phyloP scores from a whole-genome alignment of 2,888 invertebrate species.

The Thecocarcelia acutangulata region DNA sequence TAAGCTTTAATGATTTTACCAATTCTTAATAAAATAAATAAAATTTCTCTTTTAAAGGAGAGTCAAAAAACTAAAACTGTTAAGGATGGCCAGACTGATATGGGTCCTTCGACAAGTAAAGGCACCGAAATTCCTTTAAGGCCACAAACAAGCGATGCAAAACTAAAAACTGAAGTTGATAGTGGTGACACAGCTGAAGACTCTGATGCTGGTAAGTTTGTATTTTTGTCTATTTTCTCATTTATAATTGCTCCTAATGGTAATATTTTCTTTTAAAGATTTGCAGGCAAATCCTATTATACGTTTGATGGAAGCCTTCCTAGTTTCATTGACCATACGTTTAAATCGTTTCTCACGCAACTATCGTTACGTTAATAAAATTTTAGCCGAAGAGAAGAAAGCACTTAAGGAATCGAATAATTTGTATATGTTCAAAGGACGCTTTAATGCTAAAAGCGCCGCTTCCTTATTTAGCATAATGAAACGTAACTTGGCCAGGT shows the following conservation, averaged over 20 bases:
- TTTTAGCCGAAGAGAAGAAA: constrained; percentile 93
- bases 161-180: constrained; percentile 75
- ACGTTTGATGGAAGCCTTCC: constrained; percentile 78
- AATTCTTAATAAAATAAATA: not conserved
- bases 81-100: constrained; percentile 61
- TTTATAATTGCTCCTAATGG: too few relatives aligned
- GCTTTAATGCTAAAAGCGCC: constrained; percentile 79
- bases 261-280: constrained; percentile 66
- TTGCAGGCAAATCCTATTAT: constrained; percentile 78
- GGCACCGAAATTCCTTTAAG: constrained; percentile 72
- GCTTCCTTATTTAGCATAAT: constrained; percentile 83
- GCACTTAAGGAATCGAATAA: constrained; percentile 87
- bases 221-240: not conserved
- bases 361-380: constrained; percentile 95
- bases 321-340: constrained; percentile 91
- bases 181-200: constrained; percentile 78
- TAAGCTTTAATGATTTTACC: not conserved
- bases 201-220: constrained; percentile 71
- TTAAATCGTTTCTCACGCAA: constrained; percentile 94
- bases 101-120: constrained; percentile 70
- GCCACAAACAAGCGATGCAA: constrained; percentile 73
- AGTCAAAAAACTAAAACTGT: constrained; percentile 53
- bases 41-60: constrained; percentile 57
- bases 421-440: constrained; percentile 60
- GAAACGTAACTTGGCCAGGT: constrained; percentile 78